A percentile compares a stretch with the other conserved stretches of the same genome.
phyloP scores from a whole-genome alignment of 2,888 invertebrate species.

The Patella caerulea region DNA sequence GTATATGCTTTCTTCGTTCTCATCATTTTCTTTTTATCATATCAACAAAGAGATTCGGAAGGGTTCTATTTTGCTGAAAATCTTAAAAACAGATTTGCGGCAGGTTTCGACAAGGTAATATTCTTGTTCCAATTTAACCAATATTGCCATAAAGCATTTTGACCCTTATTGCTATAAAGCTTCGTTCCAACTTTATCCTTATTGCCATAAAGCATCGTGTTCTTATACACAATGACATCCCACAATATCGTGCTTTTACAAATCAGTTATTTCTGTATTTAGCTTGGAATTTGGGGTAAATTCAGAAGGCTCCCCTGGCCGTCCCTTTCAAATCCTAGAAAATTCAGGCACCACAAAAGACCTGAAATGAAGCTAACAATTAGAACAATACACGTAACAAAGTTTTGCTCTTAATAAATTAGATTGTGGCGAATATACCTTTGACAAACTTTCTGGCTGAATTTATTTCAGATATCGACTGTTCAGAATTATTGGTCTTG shows the following conservation, averaged over 20 bases:
- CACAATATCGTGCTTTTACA: no score
- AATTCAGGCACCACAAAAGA: neutral
- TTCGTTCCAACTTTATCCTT: no score
- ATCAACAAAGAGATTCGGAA: slow-evolving; percentile 66
- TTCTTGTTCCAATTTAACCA: no score
- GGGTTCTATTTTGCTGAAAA: slow-evolving; percentile 59
- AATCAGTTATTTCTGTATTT: no score
- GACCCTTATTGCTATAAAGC: no score
- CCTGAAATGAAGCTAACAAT: neutral
- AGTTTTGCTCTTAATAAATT: neutral
- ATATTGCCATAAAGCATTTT: no score
- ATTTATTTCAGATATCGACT: slow-evolving; percentile 50
- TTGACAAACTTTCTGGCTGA: neutral
- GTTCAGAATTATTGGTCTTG: slow-evolving; percentile 63
- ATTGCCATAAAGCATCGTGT: no score
- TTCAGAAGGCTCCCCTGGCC: no score
- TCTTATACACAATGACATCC: no score
- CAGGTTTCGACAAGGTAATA: slow-evolving; percentile 50
- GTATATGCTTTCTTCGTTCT: slow-evolving; percentile 68
- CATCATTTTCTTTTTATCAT: slow-evolving; percentile 70
- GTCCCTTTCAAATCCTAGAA: no score
- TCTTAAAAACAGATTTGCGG: slow-evolving; percentile 60
- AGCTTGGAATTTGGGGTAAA: no score
- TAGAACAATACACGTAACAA: neutral
- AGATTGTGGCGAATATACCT: neutral